phyloP scores from a whole-genome alignment of 2,113 vertebrate species.

The Hippolais icterina region DNA sequence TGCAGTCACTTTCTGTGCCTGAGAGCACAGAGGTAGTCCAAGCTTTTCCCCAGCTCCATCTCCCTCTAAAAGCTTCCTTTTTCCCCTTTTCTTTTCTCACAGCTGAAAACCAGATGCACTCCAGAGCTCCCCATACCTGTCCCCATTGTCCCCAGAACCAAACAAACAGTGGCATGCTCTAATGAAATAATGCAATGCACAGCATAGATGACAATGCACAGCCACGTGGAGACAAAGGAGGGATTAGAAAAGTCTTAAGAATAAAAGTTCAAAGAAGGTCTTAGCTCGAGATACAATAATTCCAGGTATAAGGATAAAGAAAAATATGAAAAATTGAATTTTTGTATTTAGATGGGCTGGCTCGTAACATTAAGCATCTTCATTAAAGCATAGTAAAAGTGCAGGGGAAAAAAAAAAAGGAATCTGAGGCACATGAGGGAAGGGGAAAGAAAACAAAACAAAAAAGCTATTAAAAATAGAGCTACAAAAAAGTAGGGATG shows the following conservation, averaged over 20 bases:
- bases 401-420: not conserved
- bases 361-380: rapidly evolving
- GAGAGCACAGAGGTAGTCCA: not conserved
- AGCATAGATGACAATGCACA: rapidly evolving
- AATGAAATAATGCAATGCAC: not conserved
- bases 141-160: not conserved
- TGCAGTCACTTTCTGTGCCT: not conserved
- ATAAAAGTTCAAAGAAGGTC: not conserved
- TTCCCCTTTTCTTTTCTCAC: not conserved
- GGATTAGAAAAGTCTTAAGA: not conserved
- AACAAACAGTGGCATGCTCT: not conserved
- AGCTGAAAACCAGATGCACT: not conserved
- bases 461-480: slow-evolving; percentile 29
- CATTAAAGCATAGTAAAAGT: not conserved
- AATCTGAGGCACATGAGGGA: not conserved
- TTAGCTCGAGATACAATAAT: not conserved
- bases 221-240: not conserved
- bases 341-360: not conserved
- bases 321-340: not conserved
- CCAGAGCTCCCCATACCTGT: not conserved
- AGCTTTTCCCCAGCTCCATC: not conserved
- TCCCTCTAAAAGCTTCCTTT: not conserved
- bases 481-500: not conserved
- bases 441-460: not conserved
- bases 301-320: not conserved